Base-by-base conservation (phyloP, 2,797 vertebrate genomes). In the Ciconia nigra region DNA sequence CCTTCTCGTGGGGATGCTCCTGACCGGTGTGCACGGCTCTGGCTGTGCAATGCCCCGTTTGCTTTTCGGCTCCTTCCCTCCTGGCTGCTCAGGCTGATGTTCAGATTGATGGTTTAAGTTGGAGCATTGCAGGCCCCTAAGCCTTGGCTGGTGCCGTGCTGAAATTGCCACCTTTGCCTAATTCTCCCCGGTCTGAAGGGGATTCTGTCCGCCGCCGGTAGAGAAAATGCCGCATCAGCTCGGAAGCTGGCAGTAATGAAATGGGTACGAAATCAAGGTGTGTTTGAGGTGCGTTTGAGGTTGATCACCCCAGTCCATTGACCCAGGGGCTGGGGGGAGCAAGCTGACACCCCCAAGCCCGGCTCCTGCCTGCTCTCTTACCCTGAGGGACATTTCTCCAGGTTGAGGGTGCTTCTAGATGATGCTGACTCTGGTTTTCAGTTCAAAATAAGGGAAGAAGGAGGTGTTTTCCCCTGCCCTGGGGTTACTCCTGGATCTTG, bases 1-100 rank as follows among this genome's bases (percentile, higher is more conserved):
- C 26, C 79, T 83, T 77, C 51, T 72, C 3, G 0, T 39, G 63
- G 73, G 76, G 66, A 52, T 70, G 65, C 42, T 83, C 55, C 76
- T 0, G 6, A 6, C 21, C 1, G 0, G 15, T 0, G 47, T 78
- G 25, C 1, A 3, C 1, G 19, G 37, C 51, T 69, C 67, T 66
- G 55, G 35, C 55, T 49, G 11, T 65, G 41, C 37, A 29, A 6
- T 11, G n/a, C 29, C 24, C 76, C 1, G 0, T 5, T 31, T 41
- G 17, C 2, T 51, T 58, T 86, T 55, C 0, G 8, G 65, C 70
- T 94, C 74, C 62, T 86, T 84, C 47, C 20, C 52, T 42, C 61
- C 62, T 10, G 24, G 24, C 81, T 87, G 73, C 42, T 80, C 52
- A 51, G 83, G 73, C 21, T 66, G 62, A 46, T 51, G 74, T 62